A percentile compares a stretch with the other conserved stretches of the same genome.
Evolutionary conservation across 2,113 vertebrate species (phyloP).

Genomic region (Ptilonorhynchus violaceus): DNA sequence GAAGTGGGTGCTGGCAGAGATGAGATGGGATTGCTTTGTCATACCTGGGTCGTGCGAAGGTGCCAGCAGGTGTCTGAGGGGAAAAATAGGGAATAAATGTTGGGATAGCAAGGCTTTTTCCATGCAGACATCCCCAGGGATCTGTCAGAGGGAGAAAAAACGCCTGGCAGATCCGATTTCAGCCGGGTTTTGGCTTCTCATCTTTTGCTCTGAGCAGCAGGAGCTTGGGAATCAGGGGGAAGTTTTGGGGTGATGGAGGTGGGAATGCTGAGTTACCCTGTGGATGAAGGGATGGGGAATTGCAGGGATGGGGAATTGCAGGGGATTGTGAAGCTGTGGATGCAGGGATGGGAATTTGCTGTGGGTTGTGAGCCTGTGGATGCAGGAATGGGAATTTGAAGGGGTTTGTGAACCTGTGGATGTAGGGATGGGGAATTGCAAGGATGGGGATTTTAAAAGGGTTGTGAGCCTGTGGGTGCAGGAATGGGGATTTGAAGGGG

Average conservation of each 20-base stretch:
- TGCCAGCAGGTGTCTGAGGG: neutral
- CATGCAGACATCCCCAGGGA: neutral
- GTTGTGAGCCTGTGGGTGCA: fast-evolving
- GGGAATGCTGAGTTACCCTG: neutral
- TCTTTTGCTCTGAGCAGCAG: neutral
- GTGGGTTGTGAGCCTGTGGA: neutral
- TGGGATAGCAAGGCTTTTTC: neutral
- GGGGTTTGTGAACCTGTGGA: neutral
- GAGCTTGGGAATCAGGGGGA: neutral
- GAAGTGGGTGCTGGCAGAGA: neutral
- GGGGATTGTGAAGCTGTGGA: neutral
- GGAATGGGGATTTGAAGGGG: no score
- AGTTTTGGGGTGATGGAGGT: neutral
- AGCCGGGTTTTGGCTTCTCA: neutral
- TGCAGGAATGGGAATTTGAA: neutral
- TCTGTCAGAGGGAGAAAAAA: neutral
- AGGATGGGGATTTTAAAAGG: fast-evolving
- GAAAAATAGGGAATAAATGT: neutral
- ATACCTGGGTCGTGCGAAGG: neutral
- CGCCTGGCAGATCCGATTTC: neutral
- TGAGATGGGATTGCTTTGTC: neutral
- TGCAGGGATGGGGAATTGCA: neutral
- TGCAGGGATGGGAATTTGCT: neutral
- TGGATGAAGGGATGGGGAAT: neutral
- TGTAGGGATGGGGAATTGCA: neutral